Percentiles rank a stretch among this genome's conserved stretches.
These are phyloP conservation scores for Plecturocebus donacophilus DNA, from an alignment of 2,113 vertebrate species.

Conservation along the genomic window DNA sequence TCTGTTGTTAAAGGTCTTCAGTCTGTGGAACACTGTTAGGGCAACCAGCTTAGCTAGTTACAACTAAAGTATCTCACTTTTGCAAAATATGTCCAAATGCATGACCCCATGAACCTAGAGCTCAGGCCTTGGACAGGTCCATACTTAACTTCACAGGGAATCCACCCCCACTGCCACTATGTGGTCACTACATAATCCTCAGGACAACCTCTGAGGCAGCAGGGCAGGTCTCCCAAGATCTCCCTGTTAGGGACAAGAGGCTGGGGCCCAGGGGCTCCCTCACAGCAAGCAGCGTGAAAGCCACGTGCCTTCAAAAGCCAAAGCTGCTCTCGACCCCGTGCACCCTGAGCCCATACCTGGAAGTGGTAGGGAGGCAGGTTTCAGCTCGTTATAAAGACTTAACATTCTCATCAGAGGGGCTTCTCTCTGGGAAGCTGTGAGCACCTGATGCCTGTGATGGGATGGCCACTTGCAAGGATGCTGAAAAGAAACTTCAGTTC, in stretches of 20 bases:
- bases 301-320: background rate
- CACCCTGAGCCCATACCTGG: background rate
- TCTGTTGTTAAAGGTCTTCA: background rate
- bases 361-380: fast-evolving
- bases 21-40: too few relatives aligned
- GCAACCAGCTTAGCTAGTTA: background rate
- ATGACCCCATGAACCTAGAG: too few relatives aligned
- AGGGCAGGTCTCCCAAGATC: background rate
- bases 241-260: too few relatives aligned
- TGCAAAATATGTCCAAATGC: background rate
- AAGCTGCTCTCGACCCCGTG: background rate
- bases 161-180: fast-evolving
- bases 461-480: background rate
- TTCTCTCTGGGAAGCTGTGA: background rate
- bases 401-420: background rate
- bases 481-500: background rate
- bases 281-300: background rate
- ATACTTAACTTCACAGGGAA: background rate
- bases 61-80: background rate
- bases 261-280: too few relatives aligned
- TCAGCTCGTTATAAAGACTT: background rate
- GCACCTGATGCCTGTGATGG: background rate
- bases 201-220: fast-evolving
- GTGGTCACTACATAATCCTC: background rate
- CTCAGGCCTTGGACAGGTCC: background rate